Evolutionary conservation across 1,140 invertebrate genomes (phyloP), one percentile per base, ranked within the genome.

Genomic region (Hormaphis cornu): DNA sequence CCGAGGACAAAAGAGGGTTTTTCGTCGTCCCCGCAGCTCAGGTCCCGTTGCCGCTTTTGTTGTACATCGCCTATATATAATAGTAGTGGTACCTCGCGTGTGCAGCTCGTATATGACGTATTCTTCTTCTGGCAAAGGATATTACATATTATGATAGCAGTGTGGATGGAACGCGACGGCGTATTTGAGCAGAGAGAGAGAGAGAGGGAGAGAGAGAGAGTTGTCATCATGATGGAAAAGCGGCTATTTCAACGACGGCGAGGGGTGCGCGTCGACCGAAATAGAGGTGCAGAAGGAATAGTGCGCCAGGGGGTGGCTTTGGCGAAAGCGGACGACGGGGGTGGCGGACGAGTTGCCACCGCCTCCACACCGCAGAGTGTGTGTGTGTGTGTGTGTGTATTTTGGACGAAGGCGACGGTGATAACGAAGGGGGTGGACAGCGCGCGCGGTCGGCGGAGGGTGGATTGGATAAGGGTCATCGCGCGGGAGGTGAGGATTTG

Each of bases 41-140:
- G 54, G 54, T 58, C 35, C 35, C 33, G 40, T 40, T 14, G 33
- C 54, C 33, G 20, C 18, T 58, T 58, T 20, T 58, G 54, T 40
- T n/a, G n/a, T n/a, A n/a, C n/a, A n/a, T n/a, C n/a, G n/a, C n/a
- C n/a, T n/a, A n/a, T n/a, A n/a, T n/a, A n/a, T n/a, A n/a, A n/a
- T n/a, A 35, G 54, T 58, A 58, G 54, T 58, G 33, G 33, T 58
- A n/a, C n/a, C 54, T 35, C 54, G 54, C 24, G 54, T 58, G 54
- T 58, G 33, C 54, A 37, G 40, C 40, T 28, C 50, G 50, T 52
- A 4, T 26, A 16, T 5, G 14, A 20, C 37, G 14, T 37, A 16
- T 56, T 56, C 53, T 30, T 58, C 35, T 35, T 58, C 54, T 22
- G 54, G 54, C 54, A 40, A 58, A 58, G 54, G 54, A 58, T 58